Evolutionary conservation across 2,888 invertebrate genomes (phyloP), one percentile per base, ranked within the genome.

Genomic region (Balanococcus diminutus): DNA sequence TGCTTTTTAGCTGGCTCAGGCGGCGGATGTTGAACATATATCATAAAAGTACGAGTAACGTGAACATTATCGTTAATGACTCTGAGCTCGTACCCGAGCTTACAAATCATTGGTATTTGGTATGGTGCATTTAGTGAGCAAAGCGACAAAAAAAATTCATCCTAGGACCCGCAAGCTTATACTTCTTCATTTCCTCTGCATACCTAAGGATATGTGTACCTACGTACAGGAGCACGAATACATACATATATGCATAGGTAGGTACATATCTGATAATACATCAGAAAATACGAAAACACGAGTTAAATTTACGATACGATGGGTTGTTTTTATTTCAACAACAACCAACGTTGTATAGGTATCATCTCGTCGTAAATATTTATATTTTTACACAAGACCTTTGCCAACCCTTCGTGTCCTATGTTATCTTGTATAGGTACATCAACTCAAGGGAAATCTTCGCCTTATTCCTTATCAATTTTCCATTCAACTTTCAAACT

Each of bases 1-100:
- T 75, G 75, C 75, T 75, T 75, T n/a, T 75, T 75, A 75, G 75
- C 75, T 32, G 32, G 75, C 75, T 75, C 36, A 75, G 75, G 32
- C n/a, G 32, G 75, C 75, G 75, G 75, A 75, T 75, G 75, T 75
- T 75, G 75, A 75, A 75, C 75, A 75, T 75, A 75, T 75, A 75
- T 75, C 75, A 75, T 75, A 75, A 75, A 31, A 75, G n/a, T n/a
- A n/a, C n/a, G n/a, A n/a, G 75, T 75, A 75, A 19, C 32, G 75
- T 36, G 32, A 32, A 75, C 36, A 75, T 75, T 75, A 75, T 75
- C 75, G 32, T 75, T 75, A 75, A 75, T 75, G 75, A 75, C 75
- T 36, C 19, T 2, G 19, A 31, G 75, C 75, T 32, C 75, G 32
- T 75, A 8, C 75, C n/a, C 75, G 16, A 11, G 32, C 75, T 36